Conservation (phyloP, 1,140 invertebrate species). For the Drosophila burlai region DNA sequence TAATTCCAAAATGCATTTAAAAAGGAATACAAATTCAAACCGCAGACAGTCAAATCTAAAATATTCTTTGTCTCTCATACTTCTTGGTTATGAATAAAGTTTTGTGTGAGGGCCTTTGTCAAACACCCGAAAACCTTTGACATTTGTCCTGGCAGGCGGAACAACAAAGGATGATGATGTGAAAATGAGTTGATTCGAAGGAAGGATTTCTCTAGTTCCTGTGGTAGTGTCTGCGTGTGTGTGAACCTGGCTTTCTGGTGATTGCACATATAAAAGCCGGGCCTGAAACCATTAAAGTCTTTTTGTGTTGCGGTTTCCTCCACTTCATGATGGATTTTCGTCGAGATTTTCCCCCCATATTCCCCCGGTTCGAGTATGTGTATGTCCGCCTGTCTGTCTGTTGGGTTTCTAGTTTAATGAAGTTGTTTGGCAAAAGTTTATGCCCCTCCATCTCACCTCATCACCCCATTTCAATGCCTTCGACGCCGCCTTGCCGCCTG, state of each 20-base stretch:
- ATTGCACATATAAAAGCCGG: constrained; percentile 38
- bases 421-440: constrained; percentile 57
- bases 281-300: constrained; percentile 59
- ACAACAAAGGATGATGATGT: constrained; percentile 37
- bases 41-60: constrained; percentile 28
- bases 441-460: background rate
- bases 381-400: constrained; percentile 1
- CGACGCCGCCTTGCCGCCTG: background rate
- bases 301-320: constrained; percentile 64
- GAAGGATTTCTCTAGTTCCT: constrained; percentile 3
- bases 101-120: constrained; percentile 14
- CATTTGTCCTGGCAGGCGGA: constrained; percentile 32
- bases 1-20: constrained; percentile 19
- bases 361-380: background rate
- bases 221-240: background rate
- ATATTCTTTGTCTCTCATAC: constrained; percentile 29
- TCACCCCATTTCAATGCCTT: constrained; percentile 2
- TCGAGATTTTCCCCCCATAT: constrained; percentile 31
- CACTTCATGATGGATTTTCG: constrained; percentile 46
- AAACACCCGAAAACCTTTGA: constrained; percentile 33
- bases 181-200: constrained; percentile 27
- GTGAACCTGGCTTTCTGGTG: constrained; percentile 33
- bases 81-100: constrained; percentile 53
- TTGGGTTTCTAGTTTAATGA: constrained; percentile 47
- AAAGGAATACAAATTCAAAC: constrained; percentile 13